Evolutionary conservation across 2,113 vertebrate genomes (phyloP).

Genomic region (Colaptes auratus): DNA sequence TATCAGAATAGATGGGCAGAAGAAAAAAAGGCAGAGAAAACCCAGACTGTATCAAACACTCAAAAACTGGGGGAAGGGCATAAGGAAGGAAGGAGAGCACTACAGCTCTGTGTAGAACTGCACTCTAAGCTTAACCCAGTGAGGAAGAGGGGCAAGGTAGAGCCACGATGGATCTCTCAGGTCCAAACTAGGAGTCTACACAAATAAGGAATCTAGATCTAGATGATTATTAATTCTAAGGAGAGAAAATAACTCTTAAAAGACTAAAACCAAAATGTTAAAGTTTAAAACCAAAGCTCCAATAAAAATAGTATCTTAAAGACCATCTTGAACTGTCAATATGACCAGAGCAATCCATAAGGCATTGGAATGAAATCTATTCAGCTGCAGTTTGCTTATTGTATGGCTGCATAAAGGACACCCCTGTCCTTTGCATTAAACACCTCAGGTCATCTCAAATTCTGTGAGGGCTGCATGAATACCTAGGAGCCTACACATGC

Average conservation of each 20-base stretch:
- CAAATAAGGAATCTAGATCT: neutral
- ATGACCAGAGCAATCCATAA: constrained; percentile 31
- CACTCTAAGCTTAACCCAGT: neutral
- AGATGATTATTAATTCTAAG: neutral
- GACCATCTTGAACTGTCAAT: constrained; percentile 23
- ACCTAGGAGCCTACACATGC: constrained; percentile 32
- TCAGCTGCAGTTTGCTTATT: neutral
- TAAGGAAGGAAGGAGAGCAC: neutral
- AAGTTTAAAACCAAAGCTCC: constrained; percentile 43
- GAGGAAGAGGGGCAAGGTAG: neutral
- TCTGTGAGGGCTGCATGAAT: neutral
- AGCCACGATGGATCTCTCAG: neutral
- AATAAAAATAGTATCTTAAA: constrained; percentile 33
- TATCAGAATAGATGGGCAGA: neutral
- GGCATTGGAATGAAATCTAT: constrained; percentile 16
- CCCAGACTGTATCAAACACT: neutral
- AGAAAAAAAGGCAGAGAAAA: neutral
- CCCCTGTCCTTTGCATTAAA: neutral
- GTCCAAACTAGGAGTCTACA: neutral
- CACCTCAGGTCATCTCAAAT: neutral
- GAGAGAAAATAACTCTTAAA: neutral
- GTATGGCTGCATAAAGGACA: neutral
- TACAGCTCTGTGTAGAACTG: neutral
- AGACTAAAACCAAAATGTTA: neutral
- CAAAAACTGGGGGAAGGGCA: neutral